Conservation (phyloP, 2,888 invertebrate species). For the Elegia similella region DNA sequence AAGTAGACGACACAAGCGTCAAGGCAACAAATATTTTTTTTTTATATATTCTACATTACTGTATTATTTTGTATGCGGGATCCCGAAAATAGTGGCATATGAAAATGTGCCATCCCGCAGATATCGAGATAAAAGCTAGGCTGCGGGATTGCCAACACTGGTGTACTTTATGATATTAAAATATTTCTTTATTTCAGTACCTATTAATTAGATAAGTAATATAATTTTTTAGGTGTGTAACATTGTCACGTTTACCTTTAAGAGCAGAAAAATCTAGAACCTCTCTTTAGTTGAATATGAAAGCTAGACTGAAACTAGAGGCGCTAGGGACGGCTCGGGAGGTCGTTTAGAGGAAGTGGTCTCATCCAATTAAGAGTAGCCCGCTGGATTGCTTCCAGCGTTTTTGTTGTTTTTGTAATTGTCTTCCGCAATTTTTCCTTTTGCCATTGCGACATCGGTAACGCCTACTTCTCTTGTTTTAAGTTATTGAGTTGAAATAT, state of each 20-base stretch:
- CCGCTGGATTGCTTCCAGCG: constrained; percentile 72
- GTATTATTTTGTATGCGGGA: no score
- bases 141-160: no score
- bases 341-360: constrained; percentile 75
- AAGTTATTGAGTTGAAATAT: constrained; percentile 3
- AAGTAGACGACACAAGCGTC: no score
- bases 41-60: no score
- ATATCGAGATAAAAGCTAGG: no score
- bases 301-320: constrained; percentile 32
- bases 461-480: constrained; percentile 41
- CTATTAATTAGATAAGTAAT: not conserved
- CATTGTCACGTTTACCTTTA: constrained; percentile 6
- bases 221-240: not conserved
- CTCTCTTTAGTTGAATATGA: constrained; percentile 48
- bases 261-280: constrained; percentile 26
- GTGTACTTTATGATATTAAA: not conserved
- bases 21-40: no score
- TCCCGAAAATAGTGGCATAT: no score
- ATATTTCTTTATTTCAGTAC: not conserved
- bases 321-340: constrained; percentile 26
- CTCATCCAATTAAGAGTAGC: constrained; percentile 78
- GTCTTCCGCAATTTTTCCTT: constrained; percentile 59
- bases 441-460: constrained; percentile 47
- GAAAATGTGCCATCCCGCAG: no score
- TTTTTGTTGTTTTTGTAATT: constrained; percentile 74